Evolutionary conservation across 2,797 vertebrate genomes (phyloP), one percentile per base, ranked within the genome.

Genomic region (Parauchenoglanis punctatus): DNA sequence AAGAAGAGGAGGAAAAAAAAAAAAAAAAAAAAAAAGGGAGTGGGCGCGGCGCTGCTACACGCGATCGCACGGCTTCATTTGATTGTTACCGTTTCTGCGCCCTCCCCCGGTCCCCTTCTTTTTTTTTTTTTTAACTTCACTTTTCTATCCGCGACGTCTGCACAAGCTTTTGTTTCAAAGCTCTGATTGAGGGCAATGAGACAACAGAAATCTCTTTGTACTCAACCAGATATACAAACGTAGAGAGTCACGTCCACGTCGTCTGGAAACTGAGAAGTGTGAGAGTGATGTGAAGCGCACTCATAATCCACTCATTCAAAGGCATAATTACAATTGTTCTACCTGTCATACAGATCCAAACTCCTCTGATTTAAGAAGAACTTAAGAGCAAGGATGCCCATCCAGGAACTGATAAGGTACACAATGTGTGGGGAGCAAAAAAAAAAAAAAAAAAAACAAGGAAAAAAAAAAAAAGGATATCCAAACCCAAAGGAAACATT

Each of bases 31-130:
- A 13, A 93, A 95, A 90, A 93, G 89, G 91, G 91, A 91, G 93
- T 92, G 93, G 93, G 94, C 94, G 90, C 89, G 85, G 90, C 87
- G 83, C 91, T 90, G 91, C 93, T 93, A 87, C 91, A 92, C 89
- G 87, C 88, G 88, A 95, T 94, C 93, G 93, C 92, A 91, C 94
- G 93, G 94, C 91, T 95, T 95, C 94, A 92, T 92, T 92, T 95
- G 93, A 95, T 93, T 94, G 90, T 95, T 93, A 94, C 93, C 91
- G 90, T 56, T 35, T 46, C 81, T 35, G 31, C 44, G 28, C 68
- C 31, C 28, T 35, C 7, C 68, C 81, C n/a, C 65, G 15, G 56
- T 25, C 31, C 12, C 31, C 12, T n/a, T 4, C 18, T 76, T 76
- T 56, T 70, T 35, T 18, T 92, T 92, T 92, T 89, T 90, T 85